Base-by-base conservation (phyloP, 2,113 vertebrate genomes). In the Zosterops hypoxanthus region DNA sequence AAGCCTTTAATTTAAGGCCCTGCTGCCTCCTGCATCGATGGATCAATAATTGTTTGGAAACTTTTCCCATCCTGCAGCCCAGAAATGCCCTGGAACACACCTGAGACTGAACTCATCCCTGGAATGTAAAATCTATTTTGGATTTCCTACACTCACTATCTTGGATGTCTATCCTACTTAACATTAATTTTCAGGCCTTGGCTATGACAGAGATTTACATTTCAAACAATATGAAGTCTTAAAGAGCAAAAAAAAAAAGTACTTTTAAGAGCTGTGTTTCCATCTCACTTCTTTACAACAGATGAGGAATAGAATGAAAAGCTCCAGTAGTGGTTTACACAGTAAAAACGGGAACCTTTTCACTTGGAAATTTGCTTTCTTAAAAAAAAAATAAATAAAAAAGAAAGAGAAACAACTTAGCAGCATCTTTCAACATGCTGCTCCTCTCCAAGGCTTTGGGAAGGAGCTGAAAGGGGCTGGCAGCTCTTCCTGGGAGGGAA, bases 61-160 rank as follows among this genome's bases (percentile, higher is more conserved):
- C 39, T 95, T 76, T 16, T 24, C 73, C 56, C 17, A 15, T 5
- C 73, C 34, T 33, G 46, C 66, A 76, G 73, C 41, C 68, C 69
- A 72, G 89, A 9, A 73, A 17, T 8, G 41, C 72, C 12, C n/a
- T 17, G 36, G 57, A 72, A 53, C 46, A 26, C 55, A 56, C 61
- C 81, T 59, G 56, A 34, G 56, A 81, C 41, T 52, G 7, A 34
- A 69, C 26, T 89, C 1, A 3, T 90, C 92, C 63, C n/a, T 90
- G 72, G 75, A 92, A 85, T 53, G 50, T 66, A 78, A 82, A 89
- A 72, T 50, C 46, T 82, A 26, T 53, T 85, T 92, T 82, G 50
- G n/a, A 65, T 78, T 78, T 89, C 20, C 46, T 61, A 1, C 55
- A 49, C 64, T 86, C 39, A 47, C 25, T 71, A 61, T 71, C 53